These are phyloP conservation scores for Muraenolepis orangiensis DNA, from an alignment of 2,797 vertebrate species.

Conservation along the genomic window DNA sequence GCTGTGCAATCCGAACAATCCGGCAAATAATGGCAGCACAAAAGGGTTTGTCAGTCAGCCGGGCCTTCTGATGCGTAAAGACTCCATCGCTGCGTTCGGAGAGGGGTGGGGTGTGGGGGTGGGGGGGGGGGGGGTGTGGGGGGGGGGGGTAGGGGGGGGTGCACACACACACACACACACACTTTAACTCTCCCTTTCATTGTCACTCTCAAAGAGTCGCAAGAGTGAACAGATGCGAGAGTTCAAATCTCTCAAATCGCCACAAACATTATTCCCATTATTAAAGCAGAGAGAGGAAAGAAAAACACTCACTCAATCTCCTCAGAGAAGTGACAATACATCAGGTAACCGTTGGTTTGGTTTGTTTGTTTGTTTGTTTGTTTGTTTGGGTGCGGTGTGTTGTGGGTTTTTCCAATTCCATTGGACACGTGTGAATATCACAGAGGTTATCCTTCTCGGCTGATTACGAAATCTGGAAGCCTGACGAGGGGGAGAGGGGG, in stretches of 20 bases:
- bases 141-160: too few relatives aligned
- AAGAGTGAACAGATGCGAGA: neutral
- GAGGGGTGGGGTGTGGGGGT: too few relatives aligned
- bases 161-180: too few relatives aligned
- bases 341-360: neutral
- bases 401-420: conserved; percentile 9
- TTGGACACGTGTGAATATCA: conserved; percentile 41
- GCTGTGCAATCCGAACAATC: conserved; percentile 9
- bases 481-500: conserved; percentile 32
- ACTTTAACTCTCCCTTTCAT: too few relatives aligned
- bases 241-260: neutral
- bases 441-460: conserved; percentile 42
- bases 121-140: too few relatives aligned
- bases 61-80: conserved; percentile 47
- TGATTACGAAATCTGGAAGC: conserved; percentile 48
- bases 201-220: neutral
- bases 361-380: neutral
- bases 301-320: neutral
- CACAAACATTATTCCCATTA: too few relatives aligned
- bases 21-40: conserved; percentile 29
- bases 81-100: conserved; percentile 23
- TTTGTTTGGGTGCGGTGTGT: neutral
- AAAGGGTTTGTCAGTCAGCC: conserved; percentile 35
- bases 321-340: neutral
- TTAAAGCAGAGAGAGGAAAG: neutral